Evolutionary conservation across 1,140 invertebrate genomes (phyloP).

Genomic region (Paramacrobiotus metropolitanus): DNA sequence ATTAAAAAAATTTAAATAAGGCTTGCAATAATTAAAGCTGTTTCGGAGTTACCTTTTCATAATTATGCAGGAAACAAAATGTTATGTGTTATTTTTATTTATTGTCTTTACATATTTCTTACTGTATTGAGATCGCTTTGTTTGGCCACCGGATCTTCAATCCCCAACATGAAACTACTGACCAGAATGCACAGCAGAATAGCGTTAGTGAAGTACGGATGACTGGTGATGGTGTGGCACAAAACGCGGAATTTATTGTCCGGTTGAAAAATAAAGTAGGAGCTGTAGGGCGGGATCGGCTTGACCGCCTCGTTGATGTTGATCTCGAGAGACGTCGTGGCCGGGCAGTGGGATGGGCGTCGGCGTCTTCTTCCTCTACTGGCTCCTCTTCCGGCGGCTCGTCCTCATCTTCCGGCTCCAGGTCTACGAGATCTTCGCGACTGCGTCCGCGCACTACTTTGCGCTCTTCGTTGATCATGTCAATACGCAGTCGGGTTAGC

Average conservation of each 20-base stretch:
- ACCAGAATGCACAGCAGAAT: constrained; percentile 93
- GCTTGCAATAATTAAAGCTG: constrained; percentile 1
- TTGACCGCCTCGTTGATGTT: constrained; percentile 57
- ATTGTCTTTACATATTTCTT: constrained; percentile 9
- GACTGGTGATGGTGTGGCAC: constrained; percentile 88
- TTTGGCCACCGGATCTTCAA: constrained; percentile 76
- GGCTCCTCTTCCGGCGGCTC: constrained; percentile 28
- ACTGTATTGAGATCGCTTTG: constrained; percentile 44
- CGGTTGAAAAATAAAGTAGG: constrained; percentile 86
- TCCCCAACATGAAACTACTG: constrained; percentile 87
- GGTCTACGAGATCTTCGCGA: constrained; percentile 19
- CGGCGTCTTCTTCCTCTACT: constrained; percentile 30
- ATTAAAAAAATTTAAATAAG: constrained; percentile 13
- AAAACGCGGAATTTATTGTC: constrained; percentile 86
- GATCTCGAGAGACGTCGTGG: constrained; percentile 76
- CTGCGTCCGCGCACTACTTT: constrained; percentile 9
- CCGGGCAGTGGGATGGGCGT: constrained; percentile 33
- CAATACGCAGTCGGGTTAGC: not conserved
- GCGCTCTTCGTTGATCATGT: constrained; percentile 5
- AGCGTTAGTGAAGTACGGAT: constrained; percentile 80
- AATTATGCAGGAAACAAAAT: no score
- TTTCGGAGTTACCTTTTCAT: constrained; percentile 5
- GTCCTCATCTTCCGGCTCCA: constrained; percentile 36
- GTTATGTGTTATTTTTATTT: constrained; percentile 5
- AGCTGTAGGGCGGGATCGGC: constrained; percentile 76